Base-by-base conservation (phyloP, 2,888 invertebrate genomes). In the Ochropleura leucogaster region DNA sequence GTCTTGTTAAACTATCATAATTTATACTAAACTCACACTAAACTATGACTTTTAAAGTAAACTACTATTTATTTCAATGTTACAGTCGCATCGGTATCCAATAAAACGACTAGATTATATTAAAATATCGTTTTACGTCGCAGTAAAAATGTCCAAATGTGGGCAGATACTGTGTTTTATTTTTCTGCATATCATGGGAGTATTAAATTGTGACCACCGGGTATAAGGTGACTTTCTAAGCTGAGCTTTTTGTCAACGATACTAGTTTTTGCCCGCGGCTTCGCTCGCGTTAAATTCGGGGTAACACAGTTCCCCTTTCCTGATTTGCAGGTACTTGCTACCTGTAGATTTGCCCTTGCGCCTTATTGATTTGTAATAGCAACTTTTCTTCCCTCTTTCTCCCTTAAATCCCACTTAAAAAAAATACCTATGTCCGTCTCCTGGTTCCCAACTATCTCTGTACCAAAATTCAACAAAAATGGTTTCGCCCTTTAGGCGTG, bases 81-180 rank as follows among this genome's bases (percentile, higher is more conserved):
- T 88, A 88, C 82, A 85, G 84, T 72, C 83, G 64, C 42, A 77
- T 46, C 80, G 72, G 73, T 30, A 47, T 71, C 63, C 44, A 66
- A 46, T 59, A 71, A 71, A 65, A 59, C 60, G 72, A 42, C 80
- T 78, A 74, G 80, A 84, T 84, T 87, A 86, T 90, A 90, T 90
- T 90, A 91, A 90, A 89, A 84, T 75, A 66, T 46, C 84, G 88
- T 91, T 93, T 92, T 92, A 92, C 89, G 88, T 75, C 70, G 85
- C 82, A 84, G 87, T 92, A 88, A 92, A 93, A 84, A 68, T 84
- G 85, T 82, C 88, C 16, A 72, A 76, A 20, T 30, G 76, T 68
- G 79, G 82, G 83, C 40, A 66, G 51, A 67, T 77, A 65, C 20
- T 18, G 8, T 49, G 74, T 75, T 69, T 69, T 47, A 60, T 69